Conservation (phyloP, 2,113 vertebrate species). For the Istiophorus platypterus region DNA sequence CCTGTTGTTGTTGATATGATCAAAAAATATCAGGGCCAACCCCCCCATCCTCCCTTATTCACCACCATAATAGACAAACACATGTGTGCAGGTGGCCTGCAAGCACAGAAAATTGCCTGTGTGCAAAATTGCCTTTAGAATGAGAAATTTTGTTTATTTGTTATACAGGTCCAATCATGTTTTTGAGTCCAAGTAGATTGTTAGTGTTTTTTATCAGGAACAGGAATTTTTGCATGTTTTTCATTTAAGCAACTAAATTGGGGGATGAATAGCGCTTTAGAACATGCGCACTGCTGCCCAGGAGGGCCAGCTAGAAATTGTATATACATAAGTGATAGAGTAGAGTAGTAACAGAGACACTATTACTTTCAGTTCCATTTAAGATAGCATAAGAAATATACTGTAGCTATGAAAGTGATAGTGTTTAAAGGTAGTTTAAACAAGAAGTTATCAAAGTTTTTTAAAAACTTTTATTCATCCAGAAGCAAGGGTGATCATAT, state of each 20-base stretch:
- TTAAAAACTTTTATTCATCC: constrained; percentile 2
- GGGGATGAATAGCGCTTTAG: not conserved
- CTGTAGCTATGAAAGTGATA: not conserved
- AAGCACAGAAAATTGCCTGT: constrained; percentile 73
- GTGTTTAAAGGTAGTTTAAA: not conserved
- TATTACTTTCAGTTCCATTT: not conserved
- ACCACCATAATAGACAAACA: constrained; percentile 70
- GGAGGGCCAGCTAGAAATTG: constrained; percentile 1
- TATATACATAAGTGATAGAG: not conserved
- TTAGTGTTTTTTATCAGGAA: constrained; percentile 56
- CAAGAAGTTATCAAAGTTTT: not conserved
- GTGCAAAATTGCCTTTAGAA: constrained; percentile 76
- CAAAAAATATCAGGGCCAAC: constrained; percentile 52
- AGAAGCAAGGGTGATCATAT: constrained; percentile 13
- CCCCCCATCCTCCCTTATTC: constrained; percentile 24
- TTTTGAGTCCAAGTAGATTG: constrained; percentile 58
- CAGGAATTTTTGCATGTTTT: constrained; percentile 61
- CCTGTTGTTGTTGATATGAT: constrained; percentile 79
- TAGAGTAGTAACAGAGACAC: not conserved
- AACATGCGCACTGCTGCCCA: not conserved
- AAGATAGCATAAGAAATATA: not conserved
- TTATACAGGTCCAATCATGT: constrained; percentile 68
- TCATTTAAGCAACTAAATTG: constrained; percentile 39
- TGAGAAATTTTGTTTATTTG: constrained; percentile 70
- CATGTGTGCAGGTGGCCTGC: constrained; percentile 60